Evolutionary conservation across 2,888 invertebrate species (phyloP).

Genomic region (Hypena proboscidalis): DNA sequence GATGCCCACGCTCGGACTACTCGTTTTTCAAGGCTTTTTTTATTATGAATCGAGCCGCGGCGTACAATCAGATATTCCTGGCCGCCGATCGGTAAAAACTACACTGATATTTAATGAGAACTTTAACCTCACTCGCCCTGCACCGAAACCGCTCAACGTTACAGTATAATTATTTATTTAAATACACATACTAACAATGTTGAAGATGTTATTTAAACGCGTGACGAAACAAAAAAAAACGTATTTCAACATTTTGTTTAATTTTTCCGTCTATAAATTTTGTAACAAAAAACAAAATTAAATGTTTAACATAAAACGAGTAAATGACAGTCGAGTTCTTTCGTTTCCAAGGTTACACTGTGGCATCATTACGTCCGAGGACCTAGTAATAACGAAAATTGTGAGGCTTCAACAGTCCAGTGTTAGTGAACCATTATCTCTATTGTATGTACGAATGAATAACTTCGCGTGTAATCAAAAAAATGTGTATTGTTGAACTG

Average conservation of each 20-base stretch:
- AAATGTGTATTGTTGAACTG: slow-evolving; percentile 5
- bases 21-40: slow-evolving; percentile 60
- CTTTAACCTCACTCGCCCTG: slow-evolving; percentile 57
- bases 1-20: slow-evolving; percentile 60
- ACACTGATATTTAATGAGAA: slow-evolving; percentile 59
- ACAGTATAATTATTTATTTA: slow-evolving; percentile 30
- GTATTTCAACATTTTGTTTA: slow-evolving; percentile 13
- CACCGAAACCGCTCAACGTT: slow-evolving; percentile 26
- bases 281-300: slow-evolving; percentile 6
- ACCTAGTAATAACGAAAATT: slow-evolving; percentile 49
- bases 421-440: slow-evolving; percentile 13
- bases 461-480: slow-evolving; percentile 9
- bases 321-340: slow-evolving; percentile 25
- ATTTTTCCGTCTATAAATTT: slow-evolving; percentile 15
- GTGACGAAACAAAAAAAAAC: slow-evolving; percentile 13
- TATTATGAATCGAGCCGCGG: slow-evolving; percentile 44
- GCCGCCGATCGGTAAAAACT: slow-evolving; percentile 61
- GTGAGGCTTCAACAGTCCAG: slow-evolving; percentile 25
- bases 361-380: slow-evolving; percentile 44
- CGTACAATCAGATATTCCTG: slow-evolving; percentile 59
- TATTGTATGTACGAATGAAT: slow-evolving; percentile 6
- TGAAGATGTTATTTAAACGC: slow-evolving; percentile 19
- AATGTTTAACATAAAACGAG: slow-evolving; percentile 17
- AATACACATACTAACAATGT: slow-evolving; percentile 20
- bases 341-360: slow-evolving; percentile 46